A percentile compares a stretch with the other conserved stretches of the same genome.
These are phyloP conservation scores for Callospermophilus lateralis DNA, from an alignment of 2,113 vertebrate genomes.

Conservation along the genomic window DNA sequence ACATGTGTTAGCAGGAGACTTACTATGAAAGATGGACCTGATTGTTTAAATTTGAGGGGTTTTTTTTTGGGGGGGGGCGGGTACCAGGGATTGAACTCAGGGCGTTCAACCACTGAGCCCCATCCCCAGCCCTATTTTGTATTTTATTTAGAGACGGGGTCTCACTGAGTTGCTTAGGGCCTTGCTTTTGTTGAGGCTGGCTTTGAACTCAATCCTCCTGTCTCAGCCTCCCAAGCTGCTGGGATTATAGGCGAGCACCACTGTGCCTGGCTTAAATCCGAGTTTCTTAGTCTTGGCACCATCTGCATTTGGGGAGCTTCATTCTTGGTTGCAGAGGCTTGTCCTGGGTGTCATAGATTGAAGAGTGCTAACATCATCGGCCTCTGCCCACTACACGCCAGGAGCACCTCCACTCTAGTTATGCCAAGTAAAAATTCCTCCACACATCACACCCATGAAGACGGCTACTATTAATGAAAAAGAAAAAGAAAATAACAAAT, in stretches of 20 bases:
- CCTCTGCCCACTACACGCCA: background rate
- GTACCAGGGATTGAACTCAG: no score
- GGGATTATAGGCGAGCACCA: no score
- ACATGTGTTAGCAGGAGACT: background rate
- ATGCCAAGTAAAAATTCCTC: background rate
- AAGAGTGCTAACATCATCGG: background rate
- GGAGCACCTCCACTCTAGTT: background rate
- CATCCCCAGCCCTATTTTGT: no score
- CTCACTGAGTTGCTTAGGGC: no score
- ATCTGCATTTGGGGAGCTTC: fast-evolving
- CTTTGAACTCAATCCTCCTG: no score
- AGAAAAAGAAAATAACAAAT: background rate
- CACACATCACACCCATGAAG: no score
- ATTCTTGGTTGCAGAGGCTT: background rate
- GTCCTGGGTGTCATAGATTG: background rate
- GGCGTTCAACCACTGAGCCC: no score
- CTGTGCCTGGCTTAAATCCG: background rate
- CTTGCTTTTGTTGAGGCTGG: no score
- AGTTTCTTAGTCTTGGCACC: background rate
- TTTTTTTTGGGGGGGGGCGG: no score
- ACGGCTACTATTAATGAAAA: background rate
- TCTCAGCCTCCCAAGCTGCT: no score
- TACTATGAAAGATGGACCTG: background rate
- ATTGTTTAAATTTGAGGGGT: background rate
- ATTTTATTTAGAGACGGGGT: no score